Percentiles rank a stretch among this genome's conserved stretches.
phyloP scores from a whole-genome alignment of 2,797 vertebrate genomes.

The Enteromius argenteus region DNA sequence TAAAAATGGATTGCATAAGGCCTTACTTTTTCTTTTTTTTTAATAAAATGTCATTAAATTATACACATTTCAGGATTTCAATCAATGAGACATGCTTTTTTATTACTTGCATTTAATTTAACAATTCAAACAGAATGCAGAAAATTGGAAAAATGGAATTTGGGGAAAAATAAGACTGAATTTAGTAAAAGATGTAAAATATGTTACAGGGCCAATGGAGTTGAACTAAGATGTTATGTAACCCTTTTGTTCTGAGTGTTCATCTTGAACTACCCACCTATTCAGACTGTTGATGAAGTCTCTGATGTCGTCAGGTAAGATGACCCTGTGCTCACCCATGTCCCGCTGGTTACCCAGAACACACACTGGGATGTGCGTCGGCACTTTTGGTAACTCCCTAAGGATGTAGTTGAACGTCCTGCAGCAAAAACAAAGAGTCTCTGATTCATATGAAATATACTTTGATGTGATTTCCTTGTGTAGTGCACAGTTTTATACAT shows the following conservation, averaged over 20 bases:
- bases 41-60: not conserved
- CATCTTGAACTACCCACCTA: conserved; percentile 71
- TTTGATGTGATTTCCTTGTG: not conserved
- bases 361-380: conserved; percentile 85
- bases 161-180: not conserved
- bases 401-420: conserved; percentile 89
- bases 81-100: not conserved
- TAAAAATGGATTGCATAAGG: not conserved
- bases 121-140: not conserved
- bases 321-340: conserved; percentile 88
- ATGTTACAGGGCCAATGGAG: not conserved
- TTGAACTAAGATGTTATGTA: not conserved
- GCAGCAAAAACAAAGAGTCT: conserved; percentile 13
- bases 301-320: conserved; percentile 82
- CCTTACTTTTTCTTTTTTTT: not conserved
- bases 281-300: conserved; percentile 81
- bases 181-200: not conserved
- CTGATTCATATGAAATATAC: not conserved
- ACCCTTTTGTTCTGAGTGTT: not conserved
- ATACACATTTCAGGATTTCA: not conserved
- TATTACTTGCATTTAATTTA: not conserved
- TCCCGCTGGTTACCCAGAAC: conserved; percentile 88
- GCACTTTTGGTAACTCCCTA: conserved; percentile 87
- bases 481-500: not conserved
- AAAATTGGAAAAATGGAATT: not conserved